Conservation (phyloP, 2,797 vertebrate genomes). For the Rhynchonycteris naso region DNA sequence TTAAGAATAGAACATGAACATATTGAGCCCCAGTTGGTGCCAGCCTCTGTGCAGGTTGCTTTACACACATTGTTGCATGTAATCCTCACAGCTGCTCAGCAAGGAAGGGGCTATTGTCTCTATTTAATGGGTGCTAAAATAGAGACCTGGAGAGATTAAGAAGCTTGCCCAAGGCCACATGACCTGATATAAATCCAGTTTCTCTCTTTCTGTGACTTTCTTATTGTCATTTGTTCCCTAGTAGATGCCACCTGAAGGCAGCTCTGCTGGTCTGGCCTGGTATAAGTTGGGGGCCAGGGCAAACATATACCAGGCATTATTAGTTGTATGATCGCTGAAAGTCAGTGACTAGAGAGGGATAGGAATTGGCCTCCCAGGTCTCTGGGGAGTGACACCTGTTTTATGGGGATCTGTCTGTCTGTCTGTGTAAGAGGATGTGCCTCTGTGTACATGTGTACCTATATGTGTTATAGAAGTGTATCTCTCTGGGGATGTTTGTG, state of each 20-base stretch:
- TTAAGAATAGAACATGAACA: not conserved
- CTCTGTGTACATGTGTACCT: not conserved
- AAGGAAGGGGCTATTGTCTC: not conserved
- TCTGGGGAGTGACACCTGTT: not conserved
- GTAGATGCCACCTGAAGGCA: not conserved
- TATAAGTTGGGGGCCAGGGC: constrained; percentile 5
- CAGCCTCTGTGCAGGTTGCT: not conserved
- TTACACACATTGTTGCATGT: not conserved
- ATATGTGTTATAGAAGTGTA: not conserved
- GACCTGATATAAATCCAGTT: constrained; percentile 13
- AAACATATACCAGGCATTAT: not conserved
- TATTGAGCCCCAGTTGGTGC: not conserved
- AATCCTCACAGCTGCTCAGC: not conserved
- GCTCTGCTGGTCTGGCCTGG: constrained; percentile 1
- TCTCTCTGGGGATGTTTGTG: not conserved
- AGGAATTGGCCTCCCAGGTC: not conserved
- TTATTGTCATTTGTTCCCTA: constrained; percentile 19
- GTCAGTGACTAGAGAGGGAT: not conserved
- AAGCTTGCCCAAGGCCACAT: not conserved
- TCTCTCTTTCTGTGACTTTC: constrained; percentile 29
- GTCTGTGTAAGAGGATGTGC: not conserved
- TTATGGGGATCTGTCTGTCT: not conserved
- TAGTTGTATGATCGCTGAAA: not conserved
- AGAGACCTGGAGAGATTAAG: constrained; percentile 33
- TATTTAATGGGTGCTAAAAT: constrained; percentile 3